Evolutionary conservation across 2,113 vertebrate genomes (phyloP).

Genomic region (Emydura subglobosa): DNA sequence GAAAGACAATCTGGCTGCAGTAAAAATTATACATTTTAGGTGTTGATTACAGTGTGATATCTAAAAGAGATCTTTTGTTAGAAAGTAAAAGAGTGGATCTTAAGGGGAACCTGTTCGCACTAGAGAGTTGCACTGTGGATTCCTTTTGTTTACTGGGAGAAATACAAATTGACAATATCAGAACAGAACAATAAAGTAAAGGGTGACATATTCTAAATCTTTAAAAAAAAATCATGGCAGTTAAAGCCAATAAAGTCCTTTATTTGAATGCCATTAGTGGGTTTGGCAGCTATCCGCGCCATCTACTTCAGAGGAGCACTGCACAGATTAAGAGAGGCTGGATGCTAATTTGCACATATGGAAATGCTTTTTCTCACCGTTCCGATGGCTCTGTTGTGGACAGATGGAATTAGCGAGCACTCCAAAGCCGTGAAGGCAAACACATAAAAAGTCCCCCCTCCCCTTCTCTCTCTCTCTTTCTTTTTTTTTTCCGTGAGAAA

Average conservation of each 20-base stretch:
- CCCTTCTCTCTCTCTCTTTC: not conserved
- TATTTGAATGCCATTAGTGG: conserved; percentile 89
- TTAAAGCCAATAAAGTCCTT: conserved; percentile 82
- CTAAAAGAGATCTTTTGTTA: conserved; percentile 7
- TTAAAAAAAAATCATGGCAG: conserved; percentile 56
- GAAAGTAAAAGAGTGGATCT: conserved; percentile 19
- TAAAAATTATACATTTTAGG: conserved; percentile 4
- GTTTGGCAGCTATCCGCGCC: conserved; percentile 84
- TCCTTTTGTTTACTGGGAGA: conserved; percentile 40
- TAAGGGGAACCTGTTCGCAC: conserved; percentile 1
- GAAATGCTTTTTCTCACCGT: conserved; percentile 95
- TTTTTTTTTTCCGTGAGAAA: conserved; percentile 44
- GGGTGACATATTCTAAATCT: not conserved
- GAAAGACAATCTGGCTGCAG: not conserved
- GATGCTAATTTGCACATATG: conserved; percentile 98
- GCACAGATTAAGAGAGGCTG: conserved; percentile 88
- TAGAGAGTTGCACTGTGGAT: not conserved
- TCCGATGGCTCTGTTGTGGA: conserved; percentile 94
- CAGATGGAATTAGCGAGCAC: conserved; percentile 97
- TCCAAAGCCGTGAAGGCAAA: conserved; percentile 97
- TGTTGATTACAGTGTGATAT: conserved; percentile 27
- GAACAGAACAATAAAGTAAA: conserved; percentile 44
- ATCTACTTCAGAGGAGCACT: conserved; percentile 88
- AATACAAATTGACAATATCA: conserved; percentile 45
- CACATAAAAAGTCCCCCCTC: conserved; percentile 77